Evolutionary conservation across 1,140 invertebrate genomes (phyloP).

Genomic region (Dufourea novaeangliae): DNA sequence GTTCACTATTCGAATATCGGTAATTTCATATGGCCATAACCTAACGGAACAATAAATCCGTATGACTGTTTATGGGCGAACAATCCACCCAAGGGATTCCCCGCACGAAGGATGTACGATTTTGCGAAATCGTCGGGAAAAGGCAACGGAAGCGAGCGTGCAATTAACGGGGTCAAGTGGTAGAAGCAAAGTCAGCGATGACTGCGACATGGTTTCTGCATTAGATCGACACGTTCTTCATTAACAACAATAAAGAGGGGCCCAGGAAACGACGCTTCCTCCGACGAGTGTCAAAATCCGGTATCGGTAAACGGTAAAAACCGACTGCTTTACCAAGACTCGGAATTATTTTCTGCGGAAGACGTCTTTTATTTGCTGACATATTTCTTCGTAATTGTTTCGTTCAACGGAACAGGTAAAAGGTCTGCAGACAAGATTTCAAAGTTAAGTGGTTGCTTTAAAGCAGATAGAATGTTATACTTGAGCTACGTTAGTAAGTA

Average conservation of each 20-base stretch:
- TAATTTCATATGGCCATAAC: too few relatives aligned
- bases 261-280: conserved; percentile 67
- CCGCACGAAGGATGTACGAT: conserved; percentile 34
- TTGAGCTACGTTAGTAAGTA: too few relatives aligned
- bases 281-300: conserved; percentile 59
- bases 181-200: conserved; percentile 52
- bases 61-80: neutral
- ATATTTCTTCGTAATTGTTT: neutral
- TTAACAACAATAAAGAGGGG: conserved; percentile 72
- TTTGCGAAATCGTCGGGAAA: conserved; percentile 31
- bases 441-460: neutral
- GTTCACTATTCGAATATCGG: too few relatives aligned
- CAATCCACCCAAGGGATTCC: conserved; percentile 1
- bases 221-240: conserved; percentile 77
- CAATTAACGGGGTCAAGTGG: conserved; percentile 73
- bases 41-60: too few relatives aligned
- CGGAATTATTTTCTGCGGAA: conserved; percentile 1
- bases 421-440: neutral
- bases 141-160: conserved; percentile 57
- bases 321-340: neutral
- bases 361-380: neutral
- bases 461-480: conserved; percentile 7
- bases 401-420: neutral
- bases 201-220: conserved; percentile 75
- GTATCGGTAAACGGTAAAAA: conserved; percentile 26